Evolutionary conservation across 2,888 invertebrate genomes (phyloP), one percentile per base, ranked within the genome.

Genomic region (Drosophila meridionalis): DNA sequence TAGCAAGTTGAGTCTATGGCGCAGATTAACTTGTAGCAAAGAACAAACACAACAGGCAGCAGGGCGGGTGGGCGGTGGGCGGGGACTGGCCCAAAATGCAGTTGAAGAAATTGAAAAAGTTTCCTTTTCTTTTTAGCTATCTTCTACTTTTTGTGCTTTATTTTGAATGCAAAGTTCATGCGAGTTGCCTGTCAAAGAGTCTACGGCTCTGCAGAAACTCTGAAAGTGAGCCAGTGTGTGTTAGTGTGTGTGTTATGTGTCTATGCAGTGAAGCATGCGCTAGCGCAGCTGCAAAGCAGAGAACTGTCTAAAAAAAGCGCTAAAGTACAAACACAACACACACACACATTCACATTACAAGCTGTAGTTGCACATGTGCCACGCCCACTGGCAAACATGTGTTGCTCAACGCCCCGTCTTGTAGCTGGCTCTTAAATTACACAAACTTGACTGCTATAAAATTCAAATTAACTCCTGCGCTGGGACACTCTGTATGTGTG

Each of bases 21-120:
- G 69, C 87, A 87, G 89, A 85, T 85, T 88, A 85, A 85, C 89
- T 85, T 85, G 85, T 85, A 89, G 76, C 78, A 66, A 69, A 75
- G 77, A 58, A 82, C 83, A 82, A 85, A 76, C 80, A 80, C 53
- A 59, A 62, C 45, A 59, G 57, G 55, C 60, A 14, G n/a, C 7
- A 12, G 5, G 34, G 26, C n/a, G 34, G 7, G 12, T 11, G 5
- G 34, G 26, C n/a, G 34, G 7, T 12, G 20, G 5, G 57, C 6
- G 12, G n/a, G 36, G 6, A 42, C 43, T 30, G 7, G 59, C 38
- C 59, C 47, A 70, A 73, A 79, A 82, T 87, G 89, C 89, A 86
- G 86, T 75, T 81, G 83, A 89, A 87, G 90, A 87, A 87, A 87
- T 87, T 87, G 87, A 87, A 87, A 87, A 87, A 87, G 79, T 87